A percentile compares a stretch with the other conserved stretches of the same genome.
phyloP scores from a whole-genome alignment of 2,797 vertebrate species.

The Mionectes olivaceus region DNA sequence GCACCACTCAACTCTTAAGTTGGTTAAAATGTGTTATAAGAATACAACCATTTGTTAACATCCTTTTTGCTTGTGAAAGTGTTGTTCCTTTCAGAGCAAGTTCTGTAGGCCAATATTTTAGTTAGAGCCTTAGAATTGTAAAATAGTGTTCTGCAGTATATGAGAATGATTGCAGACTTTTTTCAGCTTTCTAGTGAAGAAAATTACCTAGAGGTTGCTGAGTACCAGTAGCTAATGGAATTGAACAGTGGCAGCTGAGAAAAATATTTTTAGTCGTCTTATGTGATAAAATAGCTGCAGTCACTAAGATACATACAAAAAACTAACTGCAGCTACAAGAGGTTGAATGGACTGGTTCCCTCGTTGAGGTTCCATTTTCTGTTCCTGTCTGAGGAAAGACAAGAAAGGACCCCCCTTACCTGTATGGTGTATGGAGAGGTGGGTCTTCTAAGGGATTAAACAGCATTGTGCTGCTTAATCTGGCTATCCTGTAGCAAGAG shows the following conservation, averaged over 20 bases:
- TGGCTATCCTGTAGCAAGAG: not conserved
- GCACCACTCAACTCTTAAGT: not conserved
- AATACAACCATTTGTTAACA: not conserved
- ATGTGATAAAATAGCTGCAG: not conserved
- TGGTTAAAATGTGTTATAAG: not conserved
- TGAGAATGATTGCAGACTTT: not conserved
- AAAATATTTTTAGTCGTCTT: not conserved
- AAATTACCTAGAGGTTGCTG: conserved; percentile 2
- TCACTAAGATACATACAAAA: not conserved
- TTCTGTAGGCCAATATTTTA: not conserved
- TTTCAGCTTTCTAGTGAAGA: not conserved
- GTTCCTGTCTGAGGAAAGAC: not conserved
- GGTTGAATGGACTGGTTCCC: not conserved
- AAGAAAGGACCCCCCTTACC: not conserved
- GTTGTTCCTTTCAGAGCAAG: not conserved
- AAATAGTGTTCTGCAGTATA: not conserved
- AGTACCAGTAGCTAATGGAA: not conserved
- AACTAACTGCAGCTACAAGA: not conserved
- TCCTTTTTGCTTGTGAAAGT: not conserved
- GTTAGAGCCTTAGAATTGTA: not conserved
- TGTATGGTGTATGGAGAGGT: not conserved
- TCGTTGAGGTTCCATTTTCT: not conserved
- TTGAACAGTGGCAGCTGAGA: not conserved
- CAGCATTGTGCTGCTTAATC: not conserved
- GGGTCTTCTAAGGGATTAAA: not conserved